Conservation (phyloP, 1,140 invertebrate genomes). For the Andrena cerasifolii region DNA sequence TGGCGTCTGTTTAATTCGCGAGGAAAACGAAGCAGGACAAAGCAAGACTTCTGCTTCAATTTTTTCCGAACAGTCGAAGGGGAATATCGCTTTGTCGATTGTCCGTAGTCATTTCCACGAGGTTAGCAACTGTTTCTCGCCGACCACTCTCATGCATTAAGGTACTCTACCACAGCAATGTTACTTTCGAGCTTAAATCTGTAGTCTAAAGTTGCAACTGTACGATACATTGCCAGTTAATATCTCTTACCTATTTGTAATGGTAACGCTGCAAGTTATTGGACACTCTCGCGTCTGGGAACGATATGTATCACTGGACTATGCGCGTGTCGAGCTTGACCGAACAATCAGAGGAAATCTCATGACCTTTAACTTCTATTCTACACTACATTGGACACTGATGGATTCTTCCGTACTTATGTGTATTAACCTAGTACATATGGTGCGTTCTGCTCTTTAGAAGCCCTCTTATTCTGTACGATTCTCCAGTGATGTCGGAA, state of each 20-base stretch:
- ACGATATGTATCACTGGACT: neutral
- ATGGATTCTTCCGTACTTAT: constrained; percentile 20
- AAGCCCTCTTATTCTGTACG: constrained; percentile 1
- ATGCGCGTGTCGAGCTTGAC: neutral
- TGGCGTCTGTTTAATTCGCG: neutral
- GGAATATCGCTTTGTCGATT: neutral
- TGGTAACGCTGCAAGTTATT: neutral
- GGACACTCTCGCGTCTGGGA: neutral
- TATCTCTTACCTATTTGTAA: neutral
- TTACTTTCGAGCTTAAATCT: too few species aligned
- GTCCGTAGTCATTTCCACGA: neutral
- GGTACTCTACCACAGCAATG: too few species aligned
- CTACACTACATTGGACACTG: constrained; percentile 29
- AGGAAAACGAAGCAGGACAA: neutral
- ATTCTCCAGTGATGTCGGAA: neutral
- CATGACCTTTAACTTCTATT: constrained; percentile 73
- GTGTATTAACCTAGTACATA: neutral
- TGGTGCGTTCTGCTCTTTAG: neutral
- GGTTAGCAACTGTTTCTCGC: neutral
- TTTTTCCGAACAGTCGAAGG: neutral
- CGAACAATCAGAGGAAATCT: constrained; percentile 78
- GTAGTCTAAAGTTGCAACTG: constrained; percentile 3
- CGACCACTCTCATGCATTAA: too few species aligned
- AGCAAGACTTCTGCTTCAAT: neutral
- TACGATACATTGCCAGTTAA: neutral